A percentile compares a stretch with the other conserved stretches of the same genome.
These are phyloP conservation scores for Petrocephalus schoutedeni DNA, from an alignment of 2,797 vertebrate species.

Conservation along the genomic window DNA sequence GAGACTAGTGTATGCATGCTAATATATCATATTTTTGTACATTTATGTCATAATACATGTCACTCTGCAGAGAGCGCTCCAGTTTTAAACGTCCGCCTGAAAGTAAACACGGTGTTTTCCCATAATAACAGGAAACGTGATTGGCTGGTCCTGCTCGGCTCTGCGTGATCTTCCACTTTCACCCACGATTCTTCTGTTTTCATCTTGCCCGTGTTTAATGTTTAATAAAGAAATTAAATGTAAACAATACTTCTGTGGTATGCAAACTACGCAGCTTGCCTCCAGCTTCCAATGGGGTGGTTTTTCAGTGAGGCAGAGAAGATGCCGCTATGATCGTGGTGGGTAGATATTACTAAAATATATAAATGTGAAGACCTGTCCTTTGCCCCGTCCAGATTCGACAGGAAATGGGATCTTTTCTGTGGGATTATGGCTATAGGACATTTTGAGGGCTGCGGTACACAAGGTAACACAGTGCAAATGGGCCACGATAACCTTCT, in stretches of 20 bases:
- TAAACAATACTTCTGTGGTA: not conserved
- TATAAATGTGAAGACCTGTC: not conserved
- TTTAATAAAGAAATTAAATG: not conserved
- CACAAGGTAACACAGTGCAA: constrained; percentile 24
- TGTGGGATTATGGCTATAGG: constrained; percentile 1
- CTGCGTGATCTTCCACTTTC: not conserved
- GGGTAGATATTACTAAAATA: not conserved
- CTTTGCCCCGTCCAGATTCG: not conserved
- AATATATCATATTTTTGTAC: not conserved
- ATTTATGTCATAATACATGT: not conserved
- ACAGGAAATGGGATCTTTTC: not conserved
- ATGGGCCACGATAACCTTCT: constrained; percentile 42
- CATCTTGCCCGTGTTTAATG: not conserved
- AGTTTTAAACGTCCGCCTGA: not conserved
- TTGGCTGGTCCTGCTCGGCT: not conserved
- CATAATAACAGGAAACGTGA: not conserved
- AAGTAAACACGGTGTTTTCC: not conserved
- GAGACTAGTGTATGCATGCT: not conserved
- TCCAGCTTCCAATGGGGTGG: not conserved
- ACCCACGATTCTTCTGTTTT: not conserved
- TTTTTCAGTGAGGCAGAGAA: not conserved
- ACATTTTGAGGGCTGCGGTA: constrained; percentile 4
- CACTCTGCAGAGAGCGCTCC: not conserved
- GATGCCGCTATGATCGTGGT: not conserved
- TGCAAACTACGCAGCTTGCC: not conserved